Percentiles rank a stretch among this genome's conserved stretches.
These are phyloP conservation scores for Ips typographus DNA, from an alignment of 1,140 invertebrate species.

Conservation along the genomic window DNA sequence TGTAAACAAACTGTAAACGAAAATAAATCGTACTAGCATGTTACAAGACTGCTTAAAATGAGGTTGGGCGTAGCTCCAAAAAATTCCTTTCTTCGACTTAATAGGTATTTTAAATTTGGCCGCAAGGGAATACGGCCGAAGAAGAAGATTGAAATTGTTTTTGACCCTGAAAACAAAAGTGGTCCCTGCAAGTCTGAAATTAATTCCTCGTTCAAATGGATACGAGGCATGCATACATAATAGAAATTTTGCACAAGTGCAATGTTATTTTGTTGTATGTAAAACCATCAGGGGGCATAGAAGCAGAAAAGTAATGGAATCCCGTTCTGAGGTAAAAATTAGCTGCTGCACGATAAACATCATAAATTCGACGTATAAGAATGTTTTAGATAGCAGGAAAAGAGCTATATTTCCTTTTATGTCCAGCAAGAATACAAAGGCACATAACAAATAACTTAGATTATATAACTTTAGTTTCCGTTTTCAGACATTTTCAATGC, in stretches of 20 bases:
- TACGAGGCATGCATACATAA: not conserved
- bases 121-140: not conserved
- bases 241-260: not conserved
- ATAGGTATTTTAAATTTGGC: conserved; percentile 11
- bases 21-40: not conserved
- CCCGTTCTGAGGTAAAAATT: conserved; percentile 7
- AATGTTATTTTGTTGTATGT: too few relatives aligned
- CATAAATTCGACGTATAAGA: conserved; percentile 14
- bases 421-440: conserved; percentile 17
- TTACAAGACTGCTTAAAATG: not conserved
- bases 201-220: conserved; percentile 7
- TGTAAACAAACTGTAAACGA: too few relatives aligned
- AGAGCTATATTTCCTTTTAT: conserved; percentile 23
- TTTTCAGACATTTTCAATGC: conserved; percentile 4
- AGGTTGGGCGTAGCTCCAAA: not conserved
- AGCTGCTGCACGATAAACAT: conserved; percentile 10
- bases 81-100: conserved; percentile 8
- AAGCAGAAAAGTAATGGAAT: conserved; percentile 8
- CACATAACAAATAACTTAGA: conserved; percentile 28
- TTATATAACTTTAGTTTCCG: conserved; percentile 24
- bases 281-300: too few relatives aligned
- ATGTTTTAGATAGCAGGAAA: conserved; percentile 19
- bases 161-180: conserved; percentile 24
- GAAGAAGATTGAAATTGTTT: conserved; percentile 6
- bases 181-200: conserved; percentile 13